Evolutionary conservation across 30 jellyfish, hydroid and myxozoan species (phyloP).

Genomic region (Hydractinia symbiolongicarpus): DNA sequence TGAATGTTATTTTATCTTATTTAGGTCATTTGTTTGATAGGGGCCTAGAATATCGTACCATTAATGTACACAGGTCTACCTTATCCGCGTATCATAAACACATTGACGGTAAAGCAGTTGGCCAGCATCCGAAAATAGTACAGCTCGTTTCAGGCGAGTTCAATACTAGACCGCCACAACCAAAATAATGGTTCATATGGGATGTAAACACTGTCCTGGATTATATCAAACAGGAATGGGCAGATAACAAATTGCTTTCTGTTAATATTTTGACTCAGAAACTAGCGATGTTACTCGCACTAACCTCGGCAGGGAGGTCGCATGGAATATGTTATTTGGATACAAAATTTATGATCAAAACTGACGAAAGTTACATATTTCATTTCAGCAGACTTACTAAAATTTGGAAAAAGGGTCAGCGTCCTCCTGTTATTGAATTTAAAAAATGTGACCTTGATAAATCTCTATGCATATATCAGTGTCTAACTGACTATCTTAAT

Average conservation of each 20-base stretch:
- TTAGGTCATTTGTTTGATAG: conserved; percentile 20
- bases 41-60: conserved; percentile 24
- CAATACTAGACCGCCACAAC: conserved; percentile 29
- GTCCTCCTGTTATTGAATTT: neutral
- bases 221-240: conserved; percentile 14
- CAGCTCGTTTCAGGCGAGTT: conserved; percentile 24
- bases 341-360: conserved; percentile 4
- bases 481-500: neutral
- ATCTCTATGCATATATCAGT: neutral
- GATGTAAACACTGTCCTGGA: conserved; percentile 28
- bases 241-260: neutral
- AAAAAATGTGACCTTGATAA: neutral
- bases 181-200: conserved; percentile 27
- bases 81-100: conserved; percentile 13
- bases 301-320: conserved; percentile 28
- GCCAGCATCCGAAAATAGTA: conserved; percentile 34
- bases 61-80: conserved; percentile 24
- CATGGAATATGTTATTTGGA: neutral
- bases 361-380: neutral
- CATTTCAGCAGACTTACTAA: neutral
- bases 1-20: conserved; percentile 4
- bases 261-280: conserved; percentile 22
- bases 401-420: neutral
- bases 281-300: conserved; percentile 6
- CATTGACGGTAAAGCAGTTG: conserved; percentile 30